These are phyloP conservation scores for Apotomis turbidana DNA, from an alignment of 2,888 invertebrate species.

Conservation along the genomic window DNA sequence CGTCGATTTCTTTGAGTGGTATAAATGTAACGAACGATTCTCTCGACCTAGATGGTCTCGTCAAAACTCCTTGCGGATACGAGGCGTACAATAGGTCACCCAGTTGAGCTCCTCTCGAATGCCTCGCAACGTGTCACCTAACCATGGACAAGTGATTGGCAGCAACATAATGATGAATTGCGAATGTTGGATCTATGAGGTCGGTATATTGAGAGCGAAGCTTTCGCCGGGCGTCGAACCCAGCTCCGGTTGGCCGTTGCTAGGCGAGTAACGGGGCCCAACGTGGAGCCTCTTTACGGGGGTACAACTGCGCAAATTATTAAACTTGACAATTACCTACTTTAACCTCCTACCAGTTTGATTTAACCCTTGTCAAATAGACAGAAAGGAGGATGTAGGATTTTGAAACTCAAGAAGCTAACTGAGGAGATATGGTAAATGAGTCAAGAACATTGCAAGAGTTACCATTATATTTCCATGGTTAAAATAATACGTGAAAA, in stretches of 20 bases:
- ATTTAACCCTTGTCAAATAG: no score
- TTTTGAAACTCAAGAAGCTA: no score
- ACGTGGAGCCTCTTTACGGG: conserved; percentile 59
- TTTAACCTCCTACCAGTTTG: conserved; percentile 20
- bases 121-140: conserved; percentile 38
- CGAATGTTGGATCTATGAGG: conserved; percentile 75
- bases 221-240: conserved; percentile 80
- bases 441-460: not conserved
- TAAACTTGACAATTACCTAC: conserved; percentile 56
- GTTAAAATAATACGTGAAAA: not conserved
- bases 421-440: conserved; percentile 10
- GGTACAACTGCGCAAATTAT: conserved; percentile 54
- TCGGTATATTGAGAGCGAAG: conserved; percentile 63
- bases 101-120: conserved; percentile 37
- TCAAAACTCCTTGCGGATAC: conserved; percentile 27
- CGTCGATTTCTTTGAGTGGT: not conserved
- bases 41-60: conserved; percentile 29
- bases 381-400: no score
- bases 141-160: conserved; percentile 54
- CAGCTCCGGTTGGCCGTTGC: conserved; percentile 64
- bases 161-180: conserved; percentile 76
- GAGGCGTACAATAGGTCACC: conserved; percentile 39
- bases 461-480: not conserved
- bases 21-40: conserved; percentile 5
- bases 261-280: conserved; percentile 73